Conservation (phyloP, 30 jellyfish, hydroid and myxozoan species). For the Aurelia coerulea region DNA sequence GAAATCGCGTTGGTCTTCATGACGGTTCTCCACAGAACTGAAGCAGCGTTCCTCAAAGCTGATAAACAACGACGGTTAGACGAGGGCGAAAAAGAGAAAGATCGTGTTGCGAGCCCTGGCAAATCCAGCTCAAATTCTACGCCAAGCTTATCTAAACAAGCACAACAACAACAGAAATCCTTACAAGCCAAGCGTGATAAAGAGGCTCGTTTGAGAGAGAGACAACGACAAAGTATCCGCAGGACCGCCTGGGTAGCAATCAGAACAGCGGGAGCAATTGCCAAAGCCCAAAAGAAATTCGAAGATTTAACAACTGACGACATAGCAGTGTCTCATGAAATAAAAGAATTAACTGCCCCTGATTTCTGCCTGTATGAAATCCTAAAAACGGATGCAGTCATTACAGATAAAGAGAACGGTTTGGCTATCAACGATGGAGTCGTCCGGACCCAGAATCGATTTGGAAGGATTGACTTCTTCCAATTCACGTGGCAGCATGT, state of each 20-base stretch:
- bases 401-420: conserved; percentile 28
- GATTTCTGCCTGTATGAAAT: conserved; percentile 47
- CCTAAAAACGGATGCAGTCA: conserved; percentile 40
- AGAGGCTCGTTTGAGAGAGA: conserved; percentile 63
- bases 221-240: conserved; percentile 60
- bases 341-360: conserved; percentile 40
- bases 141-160: conserved; percentile 10
- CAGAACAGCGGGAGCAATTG: conserved; percentile 86
- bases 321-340: conserved; percentile 36
- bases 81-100: conserved; percentile 44
- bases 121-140: conserved; percentile 43
- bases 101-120: conserved; percentile 30
- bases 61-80: conserved; percentile 61
- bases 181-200: conserved; percentile 63
- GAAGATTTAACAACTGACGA: conserved; percentile 62
- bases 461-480: conserved; percentile 36
- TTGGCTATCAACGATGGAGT: conserved; percentile 34
- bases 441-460: conserved; percentile 36
- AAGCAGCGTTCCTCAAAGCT: conserved; percentile 17
- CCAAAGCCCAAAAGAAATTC: conserved; percentile 76
- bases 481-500: conserved; percentile 79
- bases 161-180: conserved; percentile 57
- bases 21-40: conserved; percentile 25
- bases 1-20: conserved; percentile 62
- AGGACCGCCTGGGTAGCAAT: conserved; percentile 84